phyloP scores from a whole-genome alignment of 2,888 invertebrate genomes.

The Acanthopleura granulata region DNA sequence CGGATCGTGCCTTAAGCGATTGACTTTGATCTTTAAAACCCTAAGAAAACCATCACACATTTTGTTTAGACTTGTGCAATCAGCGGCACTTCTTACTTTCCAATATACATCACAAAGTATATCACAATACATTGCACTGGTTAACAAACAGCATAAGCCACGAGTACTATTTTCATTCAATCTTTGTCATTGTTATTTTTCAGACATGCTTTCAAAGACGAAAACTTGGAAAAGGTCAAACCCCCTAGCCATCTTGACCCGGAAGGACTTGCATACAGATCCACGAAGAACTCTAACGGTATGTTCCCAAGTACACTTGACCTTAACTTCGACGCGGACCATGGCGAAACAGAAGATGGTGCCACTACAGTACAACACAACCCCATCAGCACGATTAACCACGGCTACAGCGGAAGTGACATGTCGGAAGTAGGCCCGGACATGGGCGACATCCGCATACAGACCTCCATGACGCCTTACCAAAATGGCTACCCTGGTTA shows the following conservation, averaged over 20 bases:
- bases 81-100: too few species aligned
- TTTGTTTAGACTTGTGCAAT: too few species aligned
- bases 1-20: too few species aligned
- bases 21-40: too few species aligned
- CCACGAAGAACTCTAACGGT: background rate
- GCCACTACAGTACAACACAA: conserved; percentile 17
- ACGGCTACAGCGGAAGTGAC: conserved; percentile 18
- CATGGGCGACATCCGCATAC: conserved; percentile 11
- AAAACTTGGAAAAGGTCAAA: conserved; percentile 16
- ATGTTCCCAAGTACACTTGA: background rate
- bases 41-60: too few species aligned
- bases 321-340: conserved; percentile 6
- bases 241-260: conserved; percentile 13
- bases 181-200: background rate
- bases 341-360: conserved; percentile 11
- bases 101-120: too few species aligned
- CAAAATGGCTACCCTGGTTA: background rate
- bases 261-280: conserved; percentile 11
- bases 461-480: conserved; percentile 18
- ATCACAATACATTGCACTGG: too few species aligned
- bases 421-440: background rate
- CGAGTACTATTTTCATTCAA: too few species aligned
- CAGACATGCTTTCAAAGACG: background rate
- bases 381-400: conserved; percentile 7
- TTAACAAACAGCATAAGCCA: too few species aligned